These are phyloP conservation scores for Pseudorhiza aurosa DNA, from an alignment of 30 jellyfish, hydroid and myxozoan genomes.

Conservation along the genomic window DNA sequence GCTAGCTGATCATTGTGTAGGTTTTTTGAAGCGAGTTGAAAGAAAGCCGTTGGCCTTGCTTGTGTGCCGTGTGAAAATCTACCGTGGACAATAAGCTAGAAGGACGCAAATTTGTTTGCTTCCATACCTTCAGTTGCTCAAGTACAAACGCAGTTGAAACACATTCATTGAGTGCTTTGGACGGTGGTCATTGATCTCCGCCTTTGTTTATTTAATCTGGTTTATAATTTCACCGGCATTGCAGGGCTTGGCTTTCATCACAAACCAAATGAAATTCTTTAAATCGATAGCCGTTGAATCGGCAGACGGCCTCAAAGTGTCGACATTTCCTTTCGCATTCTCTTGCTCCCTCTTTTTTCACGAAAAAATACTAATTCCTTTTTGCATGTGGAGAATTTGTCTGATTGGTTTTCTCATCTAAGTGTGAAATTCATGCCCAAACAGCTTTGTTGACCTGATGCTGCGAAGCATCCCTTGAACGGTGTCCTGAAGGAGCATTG, in stretches of 20 bases:
- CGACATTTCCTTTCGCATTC: neutral
- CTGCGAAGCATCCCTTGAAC: no score
- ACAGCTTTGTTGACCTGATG: no score
- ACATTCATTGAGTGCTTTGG: neutral
- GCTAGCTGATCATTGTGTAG: no score
- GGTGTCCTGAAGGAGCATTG: no score
- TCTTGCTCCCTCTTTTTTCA: no score
- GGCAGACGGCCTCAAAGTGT: neutral
- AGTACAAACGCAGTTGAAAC: neutral
- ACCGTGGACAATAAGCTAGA: neutral
- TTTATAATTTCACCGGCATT: neutral
- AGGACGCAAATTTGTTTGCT: neutral
- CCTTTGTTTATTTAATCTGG: neutral
- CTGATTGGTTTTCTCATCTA: no score
- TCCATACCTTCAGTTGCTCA: neutral
- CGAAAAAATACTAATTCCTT: no score
- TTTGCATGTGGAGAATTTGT: no score
- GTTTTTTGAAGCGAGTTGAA: no score
- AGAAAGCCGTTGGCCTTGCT: no score
- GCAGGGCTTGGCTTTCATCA: neutral
- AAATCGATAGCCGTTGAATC: neutral
- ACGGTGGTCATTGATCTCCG: neutral
- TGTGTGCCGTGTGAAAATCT: neutral
- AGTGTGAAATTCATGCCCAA: no score
- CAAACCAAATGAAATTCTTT: neutral